Conservation (phyloP, 2,797 vertebrate genomes). For the Microhierax caerulescens region DNA sequence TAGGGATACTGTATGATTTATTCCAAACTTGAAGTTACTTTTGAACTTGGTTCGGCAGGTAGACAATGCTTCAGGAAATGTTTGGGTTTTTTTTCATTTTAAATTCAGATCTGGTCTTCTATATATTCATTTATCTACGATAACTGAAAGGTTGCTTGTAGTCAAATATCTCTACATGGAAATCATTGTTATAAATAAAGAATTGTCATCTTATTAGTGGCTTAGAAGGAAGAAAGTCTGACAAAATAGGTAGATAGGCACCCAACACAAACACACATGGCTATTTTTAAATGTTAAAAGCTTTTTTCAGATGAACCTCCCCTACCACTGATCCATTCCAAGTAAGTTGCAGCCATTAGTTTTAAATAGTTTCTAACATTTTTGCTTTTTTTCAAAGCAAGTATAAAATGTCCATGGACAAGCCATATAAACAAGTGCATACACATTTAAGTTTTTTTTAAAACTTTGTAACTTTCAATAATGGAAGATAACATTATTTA, state of each 20-base stretch:
- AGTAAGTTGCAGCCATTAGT: neutral
- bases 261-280: no score
- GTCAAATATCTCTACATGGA: neutral
- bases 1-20: neutral
- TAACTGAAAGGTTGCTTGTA: neutral
- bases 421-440: neutral
- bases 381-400: neutral
- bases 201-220: neutral
- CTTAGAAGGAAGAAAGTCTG: neutral
- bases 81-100: neutral
- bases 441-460: fast-evolving
- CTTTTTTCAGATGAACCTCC: neutral
- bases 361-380: neutral
- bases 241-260: neutral
- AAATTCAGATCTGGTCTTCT: neutral
- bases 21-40: neutral
- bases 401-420: neutral
- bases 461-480: neutral
- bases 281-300: neutral
- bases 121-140: neutral
- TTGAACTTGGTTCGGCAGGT: neutral
- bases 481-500: no score
- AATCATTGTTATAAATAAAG: neutral
- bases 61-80: neutral
- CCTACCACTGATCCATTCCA: neutral